Base-by-base conservation (phyloP, 2,797 vertebrate species). In the Eulemur coronatus region DNA sequence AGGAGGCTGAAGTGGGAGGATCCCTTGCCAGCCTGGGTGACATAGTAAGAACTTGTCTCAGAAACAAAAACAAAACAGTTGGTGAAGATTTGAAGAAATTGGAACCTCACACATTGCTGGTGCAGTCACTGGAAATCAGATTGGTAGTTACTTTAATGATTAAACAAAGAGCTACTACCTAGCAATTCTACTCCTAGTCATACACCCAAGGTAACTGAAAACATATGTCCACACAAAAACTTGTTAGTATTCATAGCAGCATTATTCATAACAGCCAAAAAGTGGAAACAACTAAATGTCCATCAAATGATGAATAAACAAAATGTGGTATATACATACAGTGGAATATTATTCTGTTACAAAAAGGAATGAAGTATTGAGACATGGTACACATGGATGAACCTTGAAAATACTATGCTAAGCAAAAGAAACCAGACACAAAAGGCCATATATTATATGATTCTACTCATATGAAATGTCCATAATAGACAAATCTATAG, bases 21-120 rank as follows among this genome's bases (percentile, higher is more conserved):
- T 57, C 55, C 24, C 22, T 57, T 57, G 55, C 55, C 55, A 57
- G 22, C 55, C 55, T 26, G 22, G 22, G 55, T 10, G 22, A 59
- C 57, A 59, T 59, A 11, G 57, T 59, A 59, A 59, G 24, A 59
- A 26, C 24, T 59, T 59, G 57, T 59, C 57, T 26, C 57, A 59
- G 24, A 59, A 28, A 59, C 24, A 59, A 59, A 55, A 28, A 59
- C 57, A 26, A 59, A 59, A 72, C 65, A 92, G 80, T 18, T 87
- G 69, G 46, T 79, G 33, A 87, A 43, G 9, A 92, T 90, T 61
- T 52, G 38, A 75, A 95, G 55, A 96, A 92, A 78, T n/a, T 85
- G 7, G 35, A 82, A n/a, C 5, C 24, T 85, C 8, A 48, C 50
- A 30, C 50, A 38, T 86, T 70, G n/a, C 12, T 78, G 17, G n/a